A percentile compares a stretch with the other conserved stretches of the same genome.
phyloP scores from a whole-genome alignment of 2,797 vertebrate genomes.

The Philypnodon macrostomus region DNA sequence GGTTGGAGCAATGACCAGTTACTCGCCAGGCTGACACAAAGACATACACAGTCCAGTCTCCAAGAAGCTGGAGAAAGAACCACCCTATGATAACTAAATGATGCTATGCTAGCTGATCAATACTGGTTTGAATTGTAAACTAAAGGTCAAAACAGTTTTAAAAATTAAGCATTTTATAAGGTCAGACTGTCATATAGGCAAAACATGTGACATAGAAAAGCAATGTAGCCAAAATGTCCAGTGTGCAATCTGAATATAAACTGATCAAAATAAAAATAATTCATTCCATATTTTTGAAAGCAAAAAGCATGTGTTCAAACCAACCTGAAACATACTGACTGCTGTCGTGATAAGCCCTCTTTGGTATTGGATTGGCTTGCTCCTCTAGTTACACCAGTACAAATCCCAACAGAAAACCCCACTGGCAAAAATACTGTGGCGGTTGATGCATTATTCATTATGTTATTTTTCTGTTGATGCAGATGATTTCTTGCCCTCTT shows the following conservation, averaged over 20 bases:
- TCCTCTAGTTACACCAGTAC: conserved; percentile 2
- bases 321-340: too few relatives aligned
- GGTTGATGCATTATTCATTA: conserved; percentile 23
- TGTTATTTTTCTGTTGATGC: conserved; percentile 25
- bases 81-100: too few relatives aligned
- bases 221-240: too few relatives aligned
- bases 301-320: too few relatives aligned
- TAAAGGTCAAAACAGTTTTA: conserved; percentile 45
- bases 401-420: conserved; percentile 18
- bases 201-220: conserved; percentile 14
- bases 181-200: conserved; percentile 28
- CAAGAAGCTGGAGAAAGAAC: too few relatives aligned
- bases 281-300: too few relatives aligned
- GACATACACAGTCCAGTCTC: too few relatives aligned
- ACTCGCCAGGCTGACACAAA: too few relatives aligned
- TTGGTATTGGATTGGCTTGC: conserved; percentile 27
- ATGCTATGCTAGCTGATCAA: conserved; percentile 24
- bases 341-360: not conserved
- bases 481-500: conserved; percentile 2
- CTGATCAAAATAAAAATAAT: too few relatives aligned
- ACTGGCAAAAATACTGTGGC: conserved; percentile 10
- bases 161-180: conserved; percentile 30
- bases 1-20: too few relatives aligned
- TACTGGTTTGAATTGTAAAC: conserved; percentile 30
- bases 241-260: too few relatives aligned